phyloP scores from a whole-genome alignment of 2,888 invertebrate species.

The Mycalesis mineus region DNA sequence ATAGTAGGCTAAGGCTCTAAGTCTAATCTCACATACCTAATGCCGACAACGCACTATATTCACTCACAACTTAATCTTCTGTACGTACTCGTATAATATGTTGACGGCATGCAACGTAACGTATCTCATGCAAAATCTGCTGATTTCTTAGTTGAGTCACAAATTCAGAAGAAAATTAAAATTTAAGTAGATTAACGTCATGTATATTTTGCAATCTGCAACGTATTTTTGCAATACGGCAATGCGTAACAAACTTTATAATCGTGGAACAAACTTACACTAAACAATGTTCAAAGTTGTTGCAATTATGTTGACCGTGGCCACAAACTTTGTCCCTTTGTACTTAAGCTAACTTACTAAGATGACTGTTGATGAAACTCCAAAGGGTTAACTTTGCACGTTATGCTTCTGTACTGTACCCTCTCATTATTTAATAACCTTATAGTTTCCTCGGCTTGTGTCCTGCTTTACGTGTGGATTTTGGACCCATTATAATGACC shows the following conservation, averaged over 20 bases:
- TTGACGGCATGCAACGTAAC: too few relatives aligned
- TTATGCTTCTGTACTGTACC: not conserved
- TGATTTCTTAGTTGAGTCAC: too few relatives aligned
- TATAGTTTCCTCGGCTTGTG: not conserved
- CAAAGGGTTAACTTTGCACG: not conserved
- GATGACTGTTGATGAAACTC: conserved; percentile 6
- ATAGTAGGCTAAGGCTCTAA: too few relatives aligned
- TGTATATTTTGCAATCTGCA: too few relatives aligned
- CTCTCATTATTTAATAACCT: not conserved
- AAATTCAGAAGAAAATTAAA: too few relatives aligned
- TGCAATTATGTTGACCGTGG: conserved; percentile 2
- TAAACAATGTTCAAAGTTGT: conserved; percentile 1
- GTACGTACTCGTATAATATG: too few relatives aligned
- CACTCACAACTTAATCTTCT: too few relatives aligned
- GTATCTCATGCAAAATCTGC: too few relatives aligned
- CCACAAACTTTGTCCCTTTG: not conserved
- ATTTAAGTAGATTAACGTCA: too few relatives aligned
- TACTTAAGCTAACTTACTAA: not conserved
- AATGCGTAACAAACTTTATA: not conserved
- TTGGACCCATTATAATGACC: not conserved
- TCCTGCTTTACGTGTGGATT: too few relatives aligned
- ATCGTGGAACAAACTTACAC: not conserved
- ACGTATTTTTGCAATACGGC: not conserved
- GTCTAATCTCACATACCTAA: too few relatives aligned
- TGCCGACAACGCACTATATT: too few relatives aligned